These are phyloP conservation scores for Lepus townsendii DNA, from an alignment of 2,797 vertebrate genomes.

Conservation along the genomic window DNA sequence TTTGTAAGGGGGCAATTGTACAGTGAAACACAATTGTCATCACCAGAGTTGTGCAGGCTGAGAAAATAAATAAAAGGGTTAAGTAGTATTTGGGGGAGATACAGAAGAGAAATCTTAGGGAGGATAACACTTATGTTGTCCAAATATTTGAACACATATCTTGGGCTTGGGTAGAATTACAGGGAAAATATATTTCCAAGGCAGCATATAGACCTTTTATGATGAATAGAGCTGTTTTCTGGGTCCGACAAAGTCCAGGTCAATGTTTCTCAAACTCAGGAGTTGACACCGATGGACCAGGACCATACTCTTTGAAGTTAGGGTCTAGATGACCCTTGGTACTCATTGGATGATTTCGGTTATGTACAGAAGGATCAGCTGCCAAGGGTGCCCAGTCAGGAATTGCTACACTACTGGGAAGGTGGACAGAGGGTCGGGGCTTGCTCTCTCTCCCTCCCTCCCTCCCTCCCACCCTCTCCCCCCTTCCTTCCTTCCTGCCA, in stretches of 20 bases:
- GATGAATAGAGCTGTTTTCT: background rate
- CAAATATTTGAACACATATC: slow-evolving; percentile 28
- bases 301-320: background rate
- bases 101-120: background rate
- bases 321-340: background rate
- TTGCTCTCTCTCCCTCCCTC: too few species aligned
- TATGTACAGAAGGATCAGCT: background rate
- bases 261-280: background rate
- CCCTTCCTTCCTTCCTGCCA: too few species aligned
- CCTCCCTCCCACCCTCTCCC: too few species aligned
- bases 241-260: background rate
- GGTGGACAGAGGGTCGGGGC: background rate
- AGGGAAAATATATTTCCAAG: background rate
- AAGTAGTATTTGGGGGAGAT: background rate
- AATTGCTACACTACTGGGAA: background rate
- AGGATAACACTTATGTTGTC: background rate
- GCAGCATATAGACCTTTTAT: background rate
- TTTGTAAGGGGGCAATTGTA: background rate
- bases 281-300: background rate
- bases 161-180: background rate
- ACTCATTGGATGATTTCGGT: background rate
- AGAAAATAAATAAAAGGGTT: background rate
- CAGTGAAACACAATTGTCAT: background rate
- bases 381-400: background rate
- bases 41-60: background rate